phyloP scores from a whole-genome alignment of 2,888 invertebrate genomes.

The Tenthredo notha region DNA sequence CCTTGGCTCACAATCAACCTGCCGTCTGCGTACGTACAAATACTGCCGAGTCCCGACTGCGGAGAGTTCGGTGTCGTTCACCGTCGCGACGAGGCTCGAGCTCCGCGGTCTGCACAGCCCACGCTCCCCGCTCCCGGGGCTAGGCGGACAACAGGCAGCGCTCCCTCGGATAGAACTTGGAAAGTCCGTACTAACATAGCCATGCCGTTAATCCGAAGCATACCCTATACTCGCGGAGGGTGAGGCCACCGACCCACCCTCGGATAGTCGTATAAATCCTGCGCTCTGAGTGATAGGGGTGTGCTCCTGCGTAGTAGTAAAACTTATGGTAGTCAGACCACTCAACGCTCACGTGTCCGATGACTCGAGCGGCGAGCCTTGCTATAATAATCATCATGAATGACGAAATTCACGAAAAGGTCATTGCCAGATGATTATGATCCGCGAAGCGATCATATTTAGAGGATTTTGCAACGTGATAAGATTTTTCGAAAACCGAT shows the following conservation, averaged over 20 bases:
- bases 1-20: slow-evolving; percentile 37
- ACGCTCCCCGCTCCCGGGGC: slow-evolving; percentile 21
- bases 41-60: slow-evolving; percentile 28
- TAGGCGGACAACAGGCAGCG: slow-evolving; percentile 35
- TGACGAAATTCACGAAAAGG: neutral
- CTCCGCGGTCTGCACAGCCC: slow-evolving; percentile 30
- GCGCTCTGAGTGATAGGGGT: neutral
- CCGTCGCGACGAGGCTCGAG: slow-evolving; percentile 44
- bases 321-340: neutral
- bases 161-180: slow-evolving; percentile 21
- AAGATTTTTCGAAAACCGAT: neutral
- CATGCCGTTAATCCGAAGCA: neutral
- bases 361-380: neutral
- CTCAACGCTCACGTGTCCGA: neutral
- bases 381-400: neutral
- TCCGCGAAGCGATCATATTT: neutral
- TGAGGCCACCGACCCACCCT: neutral
- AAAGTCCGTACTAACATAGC: slow-evolving; percentile 32
- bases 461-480: neutral
- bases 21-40: slow-evolving; percentile 24
- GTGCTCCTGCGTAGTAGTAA: slow-evolving; percentile 13
- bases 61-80: slow-evolving; percentile 44
- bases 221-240: neutral
- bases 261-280: neutral
- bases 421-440: too few species aligned